phyloP scores from a whole-genome alignment of 2,888 invertebrate species.

The Caenorhabditis macrosperma region DNA sequence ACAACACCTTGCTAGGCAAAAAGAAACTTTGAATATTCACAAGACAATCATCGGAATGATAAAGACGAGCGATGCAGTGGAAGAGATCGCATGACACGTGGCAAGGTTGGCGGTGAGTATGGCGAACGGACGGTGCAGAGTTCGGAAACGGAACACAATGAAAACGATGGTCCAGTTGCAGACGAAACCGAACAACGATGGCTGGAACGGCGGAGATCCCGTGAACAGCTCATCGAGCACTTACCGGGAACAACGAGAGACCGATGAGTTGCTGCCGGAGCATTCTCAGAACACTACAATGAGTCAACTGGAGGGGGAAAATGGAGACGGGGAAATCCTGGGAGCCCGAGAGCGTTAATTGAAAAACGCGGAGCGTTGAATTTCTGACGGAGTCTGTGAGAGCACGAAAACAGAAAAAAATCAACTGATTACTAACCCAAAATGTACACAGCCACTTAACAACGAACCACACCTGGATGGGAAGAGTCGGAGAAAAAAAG shows the following conservation, averaged over 20 bases:
- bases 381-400: too few relatives aligned
- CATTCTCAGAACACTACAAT: not conserved
- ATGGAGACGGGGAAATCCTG: not conserved
- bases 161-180: conserved; percentile 33
- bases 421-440: too few relatives aligned
- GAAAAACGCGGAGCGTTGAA: too few relatives aligned
- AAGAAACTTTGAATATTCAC: not conserved
- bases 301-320: not conserved
- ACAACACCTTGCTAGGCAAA: not conserved
- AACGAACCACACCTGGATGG: too few relatives aligned
- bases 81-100: conserved; percentile 8
- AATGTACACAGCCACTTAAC: too few relatives aligned
- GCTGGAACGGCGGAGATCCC: not conserved
- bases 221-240: not conserved
- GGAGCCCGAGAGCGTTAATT: not conserved
- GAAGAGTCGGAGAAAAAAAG: too few relatives aligned
- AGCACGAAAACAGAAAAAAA: too few relatives aligned
- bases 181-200: conserved; percentile 14
- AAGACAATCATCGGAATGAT: conserved; percentile 3
- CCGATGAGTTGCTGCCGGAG: conserved; percentile 21
- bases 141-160: conserved; percentile 23
- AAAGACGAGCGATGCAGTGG: not conserved
- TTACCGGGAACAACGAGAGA: conserved; percentile 1
- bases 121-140: conserved; percentile 28
- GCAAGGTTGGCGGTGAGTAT: conserved; percentile 36